Base-by-base conservation (phyloP, 2,888 invertebrate species). In the Saturnia pavonia region DNA sequence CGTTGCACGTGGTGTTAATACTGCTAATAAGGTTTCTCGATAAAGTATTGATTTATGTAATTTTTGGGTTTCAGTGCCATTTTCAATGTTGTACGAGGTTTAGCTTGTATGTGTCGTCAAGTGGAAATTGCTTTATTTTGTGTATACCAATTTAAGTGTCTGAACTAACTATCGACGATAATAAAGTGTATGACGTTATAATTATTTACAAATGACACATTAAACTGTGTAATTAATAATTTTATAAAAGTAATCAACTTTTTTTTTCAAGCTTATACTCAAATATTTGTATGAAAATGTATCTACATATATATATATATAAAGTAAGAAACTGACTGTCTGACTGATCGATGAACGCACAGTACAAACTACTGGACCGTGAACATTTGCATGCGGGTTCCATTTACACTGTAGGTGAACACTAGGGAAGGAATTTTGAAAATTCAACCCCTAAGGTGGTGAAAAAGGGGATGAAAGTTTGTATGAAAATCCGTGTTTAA, bases 21-120 rank as follows among this genome's bases (percentile, higher is more conserved):
- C 69, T 73, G 72, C 74, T 80, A 75, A 76, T 78, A 78, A 80
- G 75, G 82, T 80, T 81, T 75, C 71, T 80, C 76, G 75, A 40
- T 42, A 43, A 54, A 63, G 51, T 48, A 67, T 70, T 34, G n/a
- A 73, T 78, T 67, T 77, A 77, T 76, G 79, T 81, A 80, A 81
- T 78, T 85, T n/a, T 77, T 84, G 81, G 84, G 84, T 84, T 85
- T 81, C 84, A 86, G 90, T 91, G 91, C 90, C 91, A 91, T 91
- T 88, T 83, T 83, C 84, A 81, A 79, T 84, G 85, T 87, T 82
- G 82, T 85, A 82, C 83, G 80, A 77, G 73, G 73, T 80, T 77
- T 80, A 74, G 75, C 14, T 69, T 65, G 34, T 66, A 48, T 63
- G 65, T 71, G 63, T 69, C 77, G 63, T 69, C 77, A 78, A 77